Evolutionary conservation across 2,888 invertebrate species (phyloP), one percentile per base, ranked within the genome.

Genomic region (Campoplex nolae): DNA sequence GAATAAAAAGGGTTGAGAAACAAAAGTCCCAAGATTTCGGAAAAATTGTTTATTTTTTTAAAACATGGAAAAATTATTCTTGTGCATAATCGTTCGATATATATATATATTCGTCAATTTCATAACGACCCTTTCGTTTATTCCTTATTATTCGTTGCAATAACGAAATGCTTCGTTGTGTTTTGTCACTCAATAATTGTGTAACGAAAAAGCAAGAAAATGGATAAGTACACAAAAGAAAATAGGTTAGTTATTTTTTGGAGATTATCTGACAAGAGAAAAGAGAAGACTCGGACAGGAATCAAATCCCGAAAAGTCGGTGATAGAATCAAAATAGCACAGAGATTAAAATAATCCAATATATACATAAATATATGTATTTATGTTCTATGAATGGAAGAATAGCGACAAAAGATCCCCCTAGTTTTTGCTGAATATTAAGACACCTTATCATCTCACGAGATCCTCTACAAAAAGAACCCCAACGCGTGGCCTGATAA

Each of bases 401-500:
- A 23, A 56, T 7, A 32, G 38, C 38, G 56, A 73, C 38, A 38
- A 74, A 74, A 74, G 54, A 23, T 56, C 78, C 68, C 13, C 56
- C 78, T 68, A 28, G 68, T 42, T 78, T 23, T 42, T 54, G 42
- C 42, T 42, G 56, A 35, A 78, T 70, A 78, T 78, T 56, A 38
- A 78, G 78, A 70, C 54, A 16, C 23, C 42, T 42, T 78, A 78
- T 78, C 78, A 56, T 56, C 28, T n/a, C 51, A 54, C 56, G 70
- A 70, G 16, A 78, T 78, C 54, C 18, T 18, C 62, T 9, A 62
- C 28, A 70, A 16, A 16, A 32, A 68, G 35, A 48, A 48, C 62
- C 35, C 45, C 8, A n/a, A 54, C 78, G 78, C 78, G 32, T 78
- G 68, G 56, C 68, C 32, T 11, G 67, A 70, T 78, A 78, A 78